Evolutionary conservation across 2,888 invertebrate genomes (phyloP).

Genomic region (Pseudococcus viburni): DNA sequence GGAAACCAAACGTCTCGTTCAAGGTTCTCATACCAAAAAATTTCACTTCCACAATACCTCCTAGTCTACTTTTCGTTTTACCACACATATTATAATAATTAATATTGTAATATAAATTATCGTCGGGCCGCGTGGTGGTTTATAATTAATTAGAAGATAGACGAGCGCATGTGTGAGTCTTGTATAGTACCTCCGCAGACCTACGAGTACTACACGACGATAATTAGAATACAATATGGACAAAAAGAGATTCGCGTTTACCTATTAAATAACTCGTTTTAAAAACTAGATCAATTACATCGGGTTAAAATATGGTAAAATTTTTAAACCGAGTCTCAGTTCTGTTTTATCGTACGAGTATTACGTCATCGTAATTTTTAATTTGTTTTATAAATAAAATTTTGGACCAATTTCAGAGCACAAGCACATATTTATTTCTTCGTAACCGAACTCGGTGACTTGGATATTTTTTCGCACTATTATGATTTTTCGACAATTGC

Average conservation of each 20-base stretch:
- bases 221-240: slow-evolving; percentile 43
- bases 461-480: no score
- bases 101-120: background rate
- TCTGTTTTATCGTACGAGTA: background rate
- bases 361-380: slow-evolving; percentile 55
- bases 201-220: background rate
- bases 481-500: no score
- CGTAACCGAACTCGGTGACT: no score
- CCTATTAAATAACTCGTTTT: slow-evolving; percentile 42
- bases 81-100: slow-evolving; percentile 10
- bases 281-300: slow-evolving; percentile 44
- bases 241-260: background rate
- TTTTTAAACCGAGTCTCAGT: background rate
- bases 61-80: slow-evolving; percentile 17
- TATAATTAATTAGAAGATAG: slow-evolving; percentile 11
- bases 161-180: background rate
- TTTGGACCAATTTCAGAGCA: slow-evolving; percentile 42
- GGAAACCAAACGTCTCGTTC: slow-evolving; percentile 24
- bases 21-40: slow-evolving; percentile 30
- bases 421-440: no score
- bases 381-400: slow-evolving; percentile 52
- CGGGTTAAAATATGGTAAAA: slow-evolving; percentile 25
- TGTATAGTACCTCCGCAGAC: background rate
- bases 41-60: slow-evolving; percentile 23
- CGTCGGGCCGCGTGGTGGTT: background rate